Base-by-base conservation (phyloP, 2,797 vertebrate species). In the Otolemur crassicaudatus region DNA sequence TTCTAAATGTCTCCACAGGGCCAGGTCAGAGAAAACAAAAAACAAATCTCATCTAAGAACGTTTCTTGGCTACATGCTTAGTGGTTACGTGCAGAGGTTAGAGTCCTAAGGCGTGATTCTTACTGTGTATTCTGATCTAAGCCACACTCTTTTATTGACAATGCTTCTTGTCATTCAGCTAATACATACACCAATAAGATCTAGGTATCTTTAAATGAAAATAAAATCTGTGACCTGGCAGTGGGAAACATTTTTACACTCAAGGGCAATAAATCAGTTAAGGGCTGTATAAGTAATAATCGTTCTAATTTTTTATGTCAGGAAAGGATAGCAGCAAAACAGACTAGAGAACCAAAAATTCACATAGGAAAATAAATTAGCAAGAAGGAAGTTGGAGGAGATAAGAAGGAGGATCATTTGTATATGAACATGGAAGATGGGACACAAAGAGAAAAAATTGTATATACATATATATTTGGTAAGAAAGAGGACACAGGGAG, bases 271-370 rank as follows among this genome's bases (percentile, higher is more conserved):
- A 56, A 53, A 49, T 85, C 37, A 58, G 23, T 73, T 7, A 73
- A 43, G 22, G 25, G 2, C 80, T 90, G 37, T 29, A 29, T 87
- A 31, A 70, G 17, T 40, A 87, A 63, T 2, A 67, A 12, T 67
- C 73, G 12, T 82, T 85, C 34, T 69, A 67, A 53, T 91, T 61
- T 95, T 29, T 63, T 79, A 90, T 61, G 76, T 96, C 91, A 34
- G n/a, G 34, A 94, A 61, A 22, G n/a, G 20, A 6, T 61, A 61
- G n/a, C 34, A 70, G 12, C 29, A 86, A 79, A 85, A 83, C 29
- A 40, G 25, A 8, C 19, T 37, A 22, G n/a, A 82, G 60, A 73
- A 70, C 31, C 43, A 25, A 87, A 85, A 67, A 46, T 69, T 90
- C 81, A 84, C 75, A 40, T 46, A 53, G 40, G 25, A 70, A 67